phyloP scores from a whole-genome alignment of 2,797 vertebrate species.

The Urophycis tenuis region DNA sequence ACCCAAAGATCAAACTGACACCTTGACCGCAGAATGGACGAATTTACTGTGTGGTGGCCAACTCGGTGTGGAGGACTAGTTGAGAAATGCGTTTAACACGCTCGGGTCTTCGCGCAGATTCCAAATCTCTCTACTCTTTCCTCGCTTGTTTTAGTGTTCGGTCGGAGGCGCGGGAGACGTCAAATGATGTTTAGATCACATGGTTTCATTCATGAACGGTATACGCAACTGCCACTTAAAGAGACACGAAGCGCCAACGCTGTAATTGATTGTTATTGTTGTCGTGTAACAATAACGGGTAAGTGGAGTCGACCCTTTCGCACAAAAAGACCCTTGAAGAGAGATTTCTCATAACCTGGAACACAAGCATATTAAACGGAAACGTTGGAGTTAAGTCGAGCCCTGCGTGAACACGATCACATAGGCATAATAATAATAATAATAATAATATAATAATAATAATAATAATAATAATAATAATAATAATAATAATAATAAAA shows the following conservation, averaged over 20 bases:
- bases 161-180: slow-evolving; percentile 75
- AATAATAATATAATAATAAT: background rate
- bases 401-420: background rate
- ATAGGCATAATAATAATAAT: background rate
- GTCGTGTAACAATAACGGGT: slow-evolving; percentile 36
- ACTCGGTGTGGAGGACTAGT: slow-evolving; percentile 37
- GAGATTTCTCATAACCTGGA: background rate
- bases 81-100: slow-evolving; percentile 48
- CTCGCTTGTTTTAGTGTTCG: slow-evolving; percentile 67
- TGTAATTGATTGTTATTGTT: slow-evolving; percentile 29
- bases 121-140: slow-evolving; percentile 62
- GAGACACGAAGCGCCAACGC: slow-evolving; percentile 54
- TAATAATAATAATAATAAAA: background rate
- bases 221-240: slow-evolving; percentile 74
- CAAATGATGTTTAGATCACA: slow-evolving; percentile 96
- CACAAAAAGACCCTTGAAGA: too few relatives aligned
- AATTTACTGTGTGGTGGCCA: slow-evolving; percentile 35
- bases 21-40: slow-evolving; percentile 34
- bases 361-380: background rate
- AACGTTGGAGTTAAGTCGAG: background rate
- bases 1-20: slow-evolving; percentile 57
- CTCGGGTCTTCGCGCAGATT: slow-evolving; percentile 55
- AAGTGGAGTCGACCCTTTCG: slow-evolving; percentile 29
- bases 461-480: too few relatives aligned
- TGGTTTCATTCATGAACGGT: slow-evolving; percentile 95